Evolutionary conservation across 2,113 vertebrate genomes (phyloP).

Genomic region (Cavia porcellus): DNA sequence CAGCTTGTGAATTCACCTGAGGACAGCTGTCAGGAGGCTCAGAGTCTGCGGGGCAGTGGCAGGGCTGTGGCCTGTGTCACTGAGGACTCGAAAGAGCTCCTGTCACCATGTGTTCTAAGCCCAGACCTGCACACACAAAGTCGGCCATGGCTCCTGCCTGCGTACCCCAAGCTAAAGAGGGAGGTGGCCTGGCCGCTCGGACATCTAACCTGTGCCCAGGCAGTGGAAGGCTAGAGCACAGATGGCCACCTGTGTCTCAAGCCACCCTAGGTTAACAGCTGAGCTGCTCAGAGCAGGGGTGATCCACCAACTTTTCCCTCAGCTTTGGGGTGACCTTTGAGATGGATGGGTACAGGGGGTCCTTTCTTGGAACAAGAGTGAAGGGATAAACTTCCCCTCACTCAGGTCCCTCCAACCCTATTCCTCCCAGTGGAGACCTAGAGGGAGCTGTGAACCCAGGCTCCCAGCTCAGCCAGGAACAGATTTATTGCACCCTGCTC

Average conservation of each 20-base stretch:
- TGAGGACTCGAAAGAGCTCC: background rate
- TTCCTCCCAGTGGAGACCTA: background rate
- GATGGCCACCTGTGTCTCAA: background rate
- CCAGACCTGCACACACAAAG: too few species aligned
- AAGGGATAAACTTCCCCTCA: background rate
- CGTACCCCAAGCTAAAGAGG: background rate
- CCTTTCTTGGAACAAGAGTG: background rate
- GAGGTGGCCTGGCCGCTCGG: background rate
- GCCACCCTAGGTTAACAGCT: background rate
- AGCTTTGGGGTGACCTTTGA: background rate
- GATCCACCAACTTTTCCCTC: background rate
- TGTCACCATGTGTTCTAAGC: background rate
- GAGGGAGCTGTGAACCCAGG: background rate
- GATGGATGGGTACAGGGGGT: too few species aligned
- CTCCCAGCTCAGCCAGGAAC: background rate
- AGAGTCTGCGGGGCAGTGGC: background rate
- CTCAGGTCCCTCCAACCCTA: background rate
- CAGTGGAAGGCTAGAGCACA: background rate
- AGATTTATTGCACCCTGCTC: background rate
- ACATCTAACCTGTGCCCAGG: background rate
- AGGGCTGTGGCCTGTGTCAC: too few species aligned
- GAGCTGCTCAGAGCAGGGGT: background rate
- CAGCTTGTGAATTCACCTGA: background rate
- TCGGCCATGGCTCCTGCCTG: background rate
- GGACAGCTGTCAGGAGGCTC: background rate